Evolutionary conservation across 2,888 invertebrate genomes (phyloP).

Genomic region (Beris chalybata): DNA sequence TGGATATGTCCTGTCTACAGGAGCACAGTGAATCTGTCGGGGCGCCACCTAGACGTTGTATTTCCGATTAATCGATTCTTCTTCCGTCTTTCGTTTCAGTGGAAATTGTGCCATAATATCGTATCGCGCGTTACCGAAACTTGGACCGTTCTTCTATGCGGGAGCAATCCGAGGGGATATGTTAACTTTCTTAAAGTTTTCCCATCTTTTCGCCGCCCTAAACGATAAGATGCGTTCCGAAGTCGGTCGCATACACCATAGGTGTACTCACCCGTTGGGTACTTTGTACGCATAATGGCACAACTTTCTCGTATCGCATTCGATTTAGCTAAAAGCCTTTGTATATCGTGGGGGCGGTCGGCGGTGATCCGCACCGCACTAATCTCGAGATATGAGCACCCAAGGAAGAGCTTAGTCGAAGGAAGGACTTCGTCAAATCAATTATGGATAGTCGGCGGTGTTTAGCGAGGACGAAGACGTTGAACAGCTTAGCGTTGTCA

Average conservation of each 20-base stretch:
- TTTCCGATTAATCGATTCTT: constrained; percentile 82
- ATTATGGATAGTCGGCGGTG: constrained; percentile 32
- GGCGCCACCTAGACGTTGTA: constrained; percentile 80
- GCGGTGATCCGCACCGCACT: neutral
- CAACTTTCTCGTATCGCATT: constrained; percentile 7
- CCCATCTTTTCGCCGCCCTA: constrained; percentile 22
- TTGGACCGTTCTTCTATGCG: neutral
- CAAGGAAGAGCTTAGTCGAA: constrained; percentile 14
- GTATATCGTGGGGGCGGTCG: constrained; percentile 4
- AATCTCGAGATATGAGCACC: neutral
- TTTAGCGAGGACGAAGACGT: constrained; percentile 32
- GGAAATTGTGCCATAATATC: constrained; percentile 31
- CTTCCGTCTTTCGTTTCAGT: constrained; percentile 57
- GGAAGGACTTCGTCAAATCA: constrained; percentile 20
- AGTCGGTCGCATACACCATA: no score
- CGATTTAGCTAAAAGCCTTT: constrained; percentile 34
- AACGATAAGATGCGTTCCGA: constrained; percentile 1
- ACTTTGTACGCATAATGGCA: neutral
- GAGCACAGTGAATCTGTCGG: constrained; percentile 30
- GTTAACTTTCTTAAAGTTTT: constrained; percentile 37
- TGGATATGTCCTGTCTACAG: constrained; percentile 28
- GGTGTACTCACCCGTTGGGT: no score
- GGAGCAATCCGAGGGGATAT: constrained; percentile 11
- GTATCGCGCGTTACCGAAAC: constrained; percentile 24
- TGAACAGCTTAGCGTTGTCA: constrained; percentile 27